Percentiles rank a stretch among this genome's conserved stretches.
Evolutionary conservation across 2,113 vertebrate genomes (phyloP).

Genomic region (Campylomormyrus numenius): DNA sequence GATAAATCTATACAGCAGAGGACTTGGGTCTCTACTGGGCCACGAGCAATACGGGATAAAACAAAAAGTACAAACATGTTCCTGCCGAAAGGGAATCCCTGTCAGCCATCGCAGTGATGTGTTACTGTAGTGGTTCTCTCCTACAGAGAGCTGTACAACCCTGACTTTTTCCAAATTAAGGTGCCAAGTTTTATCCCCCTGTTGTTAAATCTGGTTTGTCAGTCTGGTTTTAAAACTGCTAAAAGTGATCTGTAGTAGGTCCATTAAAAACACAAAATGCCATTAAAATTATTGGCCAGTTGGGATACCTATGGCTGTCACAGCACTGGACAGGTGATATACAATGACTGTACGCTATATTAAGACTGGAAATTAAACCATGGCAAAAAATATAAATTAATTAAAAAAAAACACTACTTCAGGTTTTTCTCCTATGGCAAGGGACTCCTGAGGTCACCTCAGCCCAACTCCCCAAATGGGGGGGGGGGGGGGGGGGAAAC

Average conservation of each 20-base stretch:
- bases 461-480: neutral
- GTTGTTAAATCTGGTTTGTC: neutral
- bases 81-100: slow-evolving; percentile 53
- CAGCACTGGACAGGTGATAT: slow-evolving; percentile 7
- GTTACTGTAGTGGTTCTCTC: slow-evolving; percentile 11
- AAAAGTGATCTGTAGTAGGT: neutral
- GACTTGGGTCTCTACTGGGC: slow-evolving; percentile 63
- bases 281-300: slow-evolving; percentile 17
- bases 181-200: slow-evolving; percentile 3
- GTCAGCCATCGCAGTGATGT: slow-evolving; percentile 39
- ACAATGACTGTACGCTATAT: neutral
- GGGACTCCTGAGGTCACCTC: neutral
- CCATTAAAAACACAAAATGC: neutral
- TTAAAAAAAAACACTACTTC: neutral
- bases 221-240: neutral
- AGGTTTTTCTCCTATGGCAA: neutral
- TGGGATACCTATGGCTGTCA: neutral
- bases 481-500: no score
- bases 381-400: neutral
- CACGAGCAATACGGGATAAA: slow-evolving; percentile 46
- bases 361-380: slow-evolving; percentile 12
- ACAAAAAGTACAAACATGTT: slow-evolving; percentile 35
- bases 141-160: slow-evolving; percentile 2
- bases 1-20: slow-evolving; percentile 65
- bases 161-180: slow-evolving; percentile 20